Evolutionary conservation across 2,797 vertebrate species (phyloP).

Genomic region (Macrochelys suwanniensis): DNA sequence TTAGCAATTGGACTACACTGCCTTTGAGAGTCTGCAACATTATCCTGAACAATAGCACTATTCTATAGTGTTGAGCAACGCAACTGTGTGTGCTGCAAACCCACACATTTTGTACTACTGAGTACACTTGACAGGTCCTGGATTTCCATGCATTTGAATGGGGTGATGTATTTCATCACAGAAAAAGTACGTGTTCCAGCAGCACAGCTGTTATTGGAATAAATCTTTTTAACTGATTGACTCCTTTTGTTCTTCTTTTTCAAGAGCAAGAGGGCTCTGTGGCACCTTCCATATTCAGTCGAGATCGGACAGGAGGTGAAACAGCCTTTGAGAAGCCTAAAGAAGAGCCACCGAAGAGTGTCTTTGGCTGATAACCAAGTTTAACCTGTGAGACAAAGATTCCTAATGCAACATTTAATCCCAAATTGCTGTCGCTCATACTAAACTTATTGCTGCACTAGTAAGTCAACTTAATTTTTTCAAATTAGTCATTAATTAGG

Average conservation of each 20-base stretch:
- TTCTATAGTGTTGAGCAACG: not conserved
- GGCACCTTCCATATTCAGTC: constrained; percentile 94
- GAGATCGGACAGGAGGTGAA: constrained; percentile 87
- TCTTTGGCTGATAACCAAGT: constrained; percentile 83
- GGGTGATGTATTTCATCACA: not conserved
- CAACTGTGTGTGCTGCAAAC: not conserved
- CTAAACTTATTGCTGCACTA: not conserved
- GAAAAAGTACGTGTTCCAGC: not conserved
- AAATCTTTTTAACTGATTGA: not conserved
- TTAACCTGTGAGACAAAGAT: not conserved
- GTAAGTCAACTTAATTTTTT: constrained; percentile 21
- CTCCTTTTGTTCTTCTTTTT: constrained; percentile 31
- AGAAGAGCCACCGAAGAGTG: constrained; percentile 84
- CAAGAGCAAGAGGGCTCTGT: constrained; percentile 90
- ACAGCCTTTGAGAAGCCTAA: constrained; percentile 88
- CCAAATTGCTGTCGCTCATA: constrained; percentile 7
- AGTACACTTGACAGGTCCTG: not conserved
- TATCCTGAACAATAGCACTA: accelerated
- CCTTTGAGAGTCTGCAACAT: accelerated
- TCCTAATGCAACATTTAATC: not conserved
- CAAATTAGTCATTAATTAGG: not conserved
- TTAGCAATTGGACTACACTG: not conserved
- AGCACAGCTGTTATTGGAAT: accelerated
- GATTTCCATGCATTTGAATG: not conserved
- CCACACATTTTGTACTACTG: not conserved